Evolutionary conservation across 2,113 vertebrate species (phyloP).

Genomic region (Scartelaos histophorus): DNA sequence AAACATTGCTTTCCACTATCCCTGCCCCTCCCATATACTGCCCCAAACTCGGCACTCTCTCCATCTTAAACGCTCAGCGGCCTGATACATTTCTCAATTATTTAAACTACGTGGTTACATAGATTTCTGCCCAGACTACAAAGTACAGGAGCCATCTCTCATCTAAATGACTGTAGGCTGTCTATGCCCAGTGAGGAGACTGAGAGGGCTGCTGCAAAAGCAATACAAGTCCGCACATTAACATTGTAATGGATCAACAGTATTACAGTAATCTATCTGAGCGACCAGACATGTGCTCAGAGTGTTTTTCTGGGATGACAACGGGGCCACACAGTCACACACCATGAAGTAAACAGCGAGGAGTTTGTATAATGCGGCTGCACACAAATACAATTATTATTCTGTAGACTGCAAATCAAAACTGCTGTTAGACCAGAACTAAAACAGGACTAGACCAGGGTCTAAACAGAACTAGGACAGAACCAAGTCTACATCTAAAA

Average conservation of each 20-base stretch:
- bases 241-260: neutral
- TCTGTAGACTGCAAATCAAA: neutral
- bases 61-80: neutral
- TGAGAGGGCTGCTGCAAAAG: neutral
- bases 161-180: neutral
- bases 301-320: neutral
- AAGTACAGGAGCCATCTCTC: neutral
- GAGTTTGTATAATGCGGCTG: neutral
- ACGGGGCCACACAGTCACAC: neutral
- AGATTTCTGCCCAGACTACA: neutral
- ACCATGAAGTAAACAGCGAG: neutral
- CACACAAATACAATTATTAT: neutral
- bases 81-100: conserved; percentile 2
- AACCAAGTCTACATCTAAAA: too few relatives aligned
- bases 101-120: neutral
- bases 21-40: neutral
- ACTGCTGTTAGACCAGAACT: too few relatives aligned
- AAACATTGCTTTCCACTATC: neutral
- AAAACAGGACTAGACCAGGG: too few relatives aligned
- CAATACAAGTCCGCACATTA: neutral
- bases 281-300: neutral
- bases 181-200: neutral
- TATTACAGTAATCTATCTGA: neutral
- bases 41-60: conserved; percentile 11
- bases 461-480: too few relatives aligned